Evolutionary conservation across 2,113 vertebrate species (phyloP).

Genomic region (Gymnobelideus leadbeateri): DNA sequence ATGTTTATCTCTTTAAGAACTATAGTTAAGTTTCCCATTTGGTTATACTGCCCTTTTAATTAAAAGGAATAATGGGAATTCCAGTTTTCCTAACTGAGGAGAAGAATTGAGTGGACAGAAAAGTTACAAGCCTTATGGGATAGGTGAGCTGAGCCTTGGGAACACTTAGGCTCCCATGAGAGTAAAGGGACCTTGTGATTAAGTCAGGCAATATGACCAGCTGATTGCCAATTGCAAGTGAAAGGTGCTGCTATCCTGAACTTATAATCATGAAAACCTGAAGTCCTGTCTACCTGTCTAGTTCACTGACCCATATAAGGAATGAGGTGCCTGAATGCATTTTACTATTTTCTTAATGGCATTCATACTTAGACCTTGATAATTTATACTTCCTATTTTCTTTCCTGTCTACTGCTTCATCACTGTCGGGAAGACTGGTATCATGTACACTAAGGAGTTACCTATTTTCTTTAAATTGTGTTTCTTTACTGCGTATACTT

Average conservation of each 20-base stretch:
- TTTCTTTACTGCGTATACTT: not conserved
- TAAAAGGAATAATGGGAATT: not conserved
- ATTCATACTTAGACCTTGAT: not conserved
- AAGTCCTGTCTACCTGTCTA: not conserved
- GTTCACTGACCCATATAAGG: not conserved
- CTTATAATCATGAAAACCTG: not conserved
- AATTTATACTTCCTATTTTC: not conserved
- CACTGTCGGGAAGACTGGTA: not conserved
- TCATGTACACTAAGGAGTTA: not conserved
- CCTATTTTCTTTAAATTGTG: not conserved
- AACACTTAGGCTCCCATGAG: not conserved
- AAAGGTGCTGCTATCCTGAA: not conserved
- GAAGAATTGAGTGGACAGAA: not conserved
- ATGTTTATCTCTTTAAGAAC: not conserved
- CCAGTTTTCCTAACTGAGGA: not conserved
- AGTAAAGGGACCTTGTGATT: not conserved
- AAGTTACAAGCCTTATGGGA: not conserved
- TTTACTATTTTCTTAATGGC: not conserved
- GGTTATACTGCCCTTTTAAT: not conserved
- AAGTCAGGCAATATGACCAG: not conserved
- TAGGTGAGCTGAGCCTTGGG: not conserved
- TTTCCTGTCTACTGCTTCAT: not conserved
- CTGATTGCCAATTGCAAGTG: not conserved
- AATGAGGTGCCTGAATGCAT: not conserved
- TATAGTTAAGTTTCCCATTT: not conserved